Evolutionary conservation across 1,140 invertebrate genomes (phyloP).

Genomic region (Lordiphosa stackelbergi): DNA sequence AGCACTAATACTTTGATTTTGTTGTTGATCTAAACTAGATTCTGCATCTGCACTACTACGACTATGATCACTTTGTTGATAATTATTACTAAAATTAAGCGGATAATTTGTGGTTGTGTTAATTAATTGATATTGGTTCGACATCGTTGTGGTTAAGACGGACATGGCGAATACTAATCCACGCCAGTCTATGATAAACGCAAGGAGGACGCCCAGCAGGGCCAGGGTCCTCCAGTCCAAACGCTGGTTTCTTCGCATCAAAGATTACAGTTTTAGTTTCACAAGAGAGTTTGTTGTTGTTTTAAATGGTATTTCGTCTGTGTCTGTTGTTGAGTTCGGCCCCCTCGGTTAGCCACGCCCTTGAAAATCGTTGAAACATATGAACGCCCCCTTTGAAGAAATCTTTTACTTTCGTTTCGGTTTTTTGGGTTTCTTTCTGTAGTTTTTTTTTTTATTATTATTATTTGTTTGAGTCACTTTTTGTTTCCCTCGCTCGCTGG

Average conservation of each 20-base stretch:
- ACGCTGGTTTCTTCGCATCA: constrained; percentile 76
- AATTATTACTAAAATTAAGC: constrained; percentile 56
- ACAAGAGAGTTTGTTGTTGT: constrained; percentile 30
- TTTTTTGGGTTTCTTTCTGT: constrained; percentile 15
- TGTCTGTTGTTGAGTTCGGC: constrained; percentile 28
- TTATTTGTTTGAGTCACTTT: constrained; percentile 15
- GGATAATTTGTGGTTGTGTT: constrained; percentile 14
- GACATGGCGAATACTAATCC: constrained; percentile 67
- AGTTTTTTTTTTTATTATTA: constrained; percentile 20
- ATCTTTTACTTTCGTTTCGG: constrained; percentile 61
- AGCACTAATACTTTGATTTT: constrained; percentile 72
- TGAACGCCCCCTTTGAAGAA: constrained; percentile 45
- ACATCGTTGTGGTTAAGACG: constrained; percentile 32
- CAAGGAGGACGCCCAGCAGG: constrained; percentile 77
- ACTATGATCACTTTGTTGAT: constrained; percentile 67
- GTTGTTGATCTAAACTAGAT: constrained; percentile 60
- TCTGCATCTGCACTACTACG: constrained; percentile 57
- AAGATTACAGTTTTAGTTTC: constrained; percentile 64
- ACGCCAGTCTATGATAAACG: constrained; percentile 65
- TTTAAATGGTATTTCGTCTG: constrained; percentile 31
- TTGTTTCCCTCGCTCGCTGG: constrained; percentile 31
- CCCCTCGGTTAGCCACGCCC: constrained; percentile 51
- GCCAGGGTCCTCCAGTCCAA: constrained; percentile 77
- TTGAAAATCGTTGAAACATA: constrained; percentile 61
- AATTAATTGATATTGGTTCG: constrained; percentile 29